Conservation (phyloP, 2,113 vertebrate genomes). For the Strix aluco region DNA sequence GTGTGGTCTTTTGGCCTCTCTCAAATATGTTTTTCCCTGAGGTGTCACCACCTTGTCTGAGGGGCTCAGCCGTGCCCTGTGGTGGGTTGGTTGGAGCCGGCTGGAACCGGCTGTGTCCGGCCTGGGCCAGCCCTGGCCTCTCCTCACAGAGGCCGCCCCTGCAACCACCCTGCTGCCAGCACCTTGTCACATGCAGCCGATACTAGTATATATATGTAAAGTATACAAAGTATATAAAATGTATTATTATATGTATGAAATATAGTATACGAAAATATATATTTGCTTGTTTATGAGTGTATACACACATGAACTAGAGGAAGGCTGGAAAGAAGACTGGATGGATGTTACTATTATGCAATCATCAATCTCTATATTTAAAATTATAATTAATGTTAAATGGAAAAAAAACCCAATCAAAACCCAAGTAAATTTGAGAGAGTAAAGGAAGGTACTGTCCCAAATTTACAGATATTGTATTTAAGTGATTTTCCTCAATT, state of each 20-base stretch:
- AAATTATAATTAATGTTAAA: background rate
- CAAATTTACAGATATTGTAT: background rate
- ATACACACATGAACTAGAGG: background rate
- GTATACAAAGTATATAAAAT: background rate
- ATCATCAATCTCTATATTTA: background rate
- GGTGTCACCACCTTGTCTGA: rapidly evolving
- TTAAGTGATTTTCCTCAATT: background rate
- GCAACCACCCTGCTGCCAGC: rapidly evolving
- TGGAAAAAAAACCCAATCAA: rapidly evolving
- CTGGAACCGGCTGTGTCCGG: background rate
- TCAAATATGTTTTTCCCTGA: background rate
- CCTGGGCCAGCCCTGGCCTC: rapidly evolving
- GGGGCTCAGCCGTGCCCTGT: rapidly evolving
- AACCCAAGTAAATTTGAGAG: background rate
- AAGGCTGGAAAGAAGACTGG: background rate
- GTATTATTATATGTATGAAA: background rate
- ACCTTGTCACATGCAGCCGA: rapidly evolving
- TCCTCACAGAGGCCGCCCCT: rapidly evolving
- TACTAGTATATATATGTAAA: background rate
- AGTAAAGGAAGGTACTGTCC: background rate
- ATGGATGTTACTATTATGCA: background rate
- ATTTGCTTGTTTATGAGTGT: background rate
- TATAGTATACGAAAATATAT: rapidly evolving
- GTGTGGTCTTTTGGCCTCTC: rapidly evolving
- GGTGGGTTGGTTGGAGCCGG: rapidly evolving